Conservation (phyloP, 1,140 invertebrate species). For the Callitettix versicolor region DNA sequence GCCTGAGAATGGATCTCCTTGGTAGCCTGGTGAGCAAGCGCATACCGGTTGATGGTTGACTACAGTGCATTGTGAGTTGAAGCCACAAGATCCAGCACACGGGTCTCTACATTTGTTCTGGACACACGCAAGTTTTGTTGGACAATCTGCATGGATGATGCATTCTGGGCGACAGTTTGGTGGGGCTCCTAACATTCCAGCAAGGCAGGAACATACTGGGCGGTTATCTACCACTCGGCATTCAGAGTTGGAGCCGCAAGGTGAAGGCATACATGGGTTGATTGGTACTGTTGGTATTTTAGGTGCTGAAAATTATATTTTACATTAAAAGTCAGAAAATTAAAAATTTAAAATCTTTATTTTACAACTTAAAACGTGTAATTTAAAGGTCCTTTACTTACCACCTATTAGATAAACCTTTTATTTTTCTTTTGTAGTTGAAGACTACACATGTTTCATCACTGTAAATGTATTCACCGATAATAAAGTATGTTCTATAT, state of each 20-base stretch:
- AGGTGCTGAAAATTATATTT: conserved; percentile 23
- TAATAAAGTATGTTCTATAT: too few species aligned
- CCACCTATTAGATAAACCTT: too few species aligned
- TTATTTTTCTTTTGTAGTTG: too few species aligned
- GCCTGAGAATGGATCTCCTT: conserved; percentile 35
- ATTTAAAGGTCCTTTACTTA: too few species aligned
- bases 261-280: conserved; percentile 38
- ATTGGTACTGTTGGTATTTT: conserved; percentile 28
- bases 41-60: conserved; percentile 44
- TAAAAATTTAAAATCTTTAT: too few species aligned
- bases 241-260: too few species aligned
- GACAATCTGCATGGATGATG: conserved; percentile 39
- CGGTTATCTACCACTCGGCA: conserved; percentile 37
- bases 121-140: conserved; percentile 37
- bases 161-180: conserved; percentile 44
- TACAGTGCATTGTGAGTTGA: conserved; percentile 38
- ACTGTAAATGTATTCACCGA: too few species aligned
- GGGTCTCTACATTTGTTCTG: conserved; percentile 39
- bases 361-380: too few species aligned
- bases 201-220: conserved; percentile 39
- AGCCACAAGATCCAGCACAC: conserved; percentile 43
- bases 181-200: conserved; percentile 47
- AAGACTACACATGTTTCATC: too few species aligned
- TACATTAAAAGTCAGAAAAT: too few species aligned
- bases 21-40: conserved; percentile 41